phyloP scores from a whole-genome alignment of 2,888 invertebrate genomes.

The Drosophila melanosoma region DNA sequence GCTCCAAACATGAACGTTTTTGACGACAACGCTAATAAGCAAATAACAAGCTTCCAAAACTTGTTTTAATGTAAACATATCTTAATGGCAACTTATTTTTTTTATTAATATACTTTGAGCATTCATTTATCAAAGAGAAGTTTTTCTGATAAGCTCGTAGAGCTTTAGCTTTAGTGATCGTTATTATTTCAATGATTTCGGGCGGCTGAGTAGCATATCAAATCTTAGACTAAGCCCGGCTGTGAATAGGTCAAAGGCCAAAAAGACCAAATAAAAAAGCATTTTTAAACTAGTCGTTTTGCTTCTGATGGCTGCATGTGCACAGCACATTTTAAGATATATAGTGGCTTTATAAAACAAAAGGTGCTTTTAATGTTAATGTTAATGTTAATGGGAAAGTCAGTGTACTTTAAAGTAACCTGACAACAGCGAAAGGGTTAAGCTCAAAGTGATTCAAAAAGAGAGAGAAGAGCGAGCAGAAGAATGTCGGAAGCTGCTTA shows the following conservation, averaged over 20 bases:
- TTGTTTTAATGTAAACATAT: conserved; percentile 14
- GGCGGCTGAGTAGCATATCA: neutral
- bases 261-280: conserved; percentile 19
- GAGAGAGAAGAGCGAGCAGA: conserved; percentile 10
- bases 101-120: neutral
- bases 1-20: conserved; percentile 47
- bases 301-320: neutral
- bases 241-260: conserved; percentile 24
- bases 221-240: neutral
- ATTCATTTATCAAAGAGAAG: neutral
- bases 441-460: conserved; percentile 24
- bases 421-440: conserved; percentile 11
- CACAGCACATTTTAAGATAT: conserved; percentile 16
- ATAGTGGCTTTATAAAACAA: conserved; percentile 6
- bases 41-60: conserved; percentile 50
- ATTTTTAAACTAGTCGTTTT: conserved; percentile 27
- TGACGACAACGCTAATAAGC: conserved; percentile 55
- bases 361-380: conserved; percentile 49
- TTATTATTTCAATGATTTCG: neutral
- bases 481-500: conserved; percentile 48
- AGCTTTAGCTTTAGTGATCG: conserved; percentile 12
- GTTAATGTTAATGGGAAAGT: conserved; percentile 13
- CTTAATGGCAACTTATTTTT: neutral
- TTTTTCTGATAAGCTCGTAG: neutral
- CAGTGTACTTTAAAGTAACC: conserved; percentile 31